Base-by-base conservation (phyloP, 2,888 invertebrate genomes). In the Troides oblongomaculatus region DNA sequence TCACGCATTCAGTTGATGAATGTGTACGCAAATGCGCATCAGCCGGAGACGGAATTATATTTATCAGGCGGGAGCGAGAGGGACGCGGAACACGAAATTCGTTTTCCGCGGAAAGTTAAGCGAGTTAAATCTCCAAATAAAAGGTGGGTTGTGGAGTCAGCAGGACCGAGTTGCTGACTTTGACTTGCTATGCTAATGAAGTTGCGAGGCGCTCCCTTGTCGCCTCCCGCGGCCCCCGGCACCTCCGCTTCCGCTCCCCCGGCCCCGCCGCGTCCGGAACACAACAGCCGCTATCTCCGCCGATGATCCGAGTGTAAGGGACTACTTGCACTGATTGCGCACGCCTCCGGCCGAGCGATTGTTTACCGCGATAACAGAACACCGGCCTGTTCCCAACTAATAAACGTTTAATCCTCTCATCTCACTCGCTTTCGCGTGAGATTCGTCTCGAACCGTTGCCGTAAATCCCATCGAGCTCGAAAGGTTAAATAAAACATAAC, bases 101-200 rank as follows among this genome's bases (percentile, higher is more conserved):
- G 83, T 85, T 87, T 83, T 81, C 81, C 81, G 82, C 81, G 83
- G 83, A 87, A 88, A 86, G 85, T 86, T 88, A 89, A 90, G 84
- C 86, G 87, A 89, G 89, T 91, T 88, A 90, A 92, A 88, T 88
- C 87, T 84, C 82, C 85, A 87, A 88, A 89, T 90, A 90, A 88
- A 89, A 90, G 89, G 89, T 90, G 81, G 81, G 84, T 79, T 82
- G 86, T 78, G 76, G 79, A 85, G 85, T 89, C 87, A 85, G 85
- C 90, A 81, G 78, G 76, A 74, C 75, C 70, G 74, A 77, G 77
- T 75, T 84, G 86, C 86, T 85, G 86, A 86, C 81, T 82, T 77
- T 75, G 74, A 78, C 79, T 76, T 75, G 81, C 82, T 85, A 86
- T 87, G 87, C 80, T 86, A 88, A 88, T 88, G 86, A 84, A 83